Conservation (phyloP, 2,888 invertebrate species). For the Aquatica leii region DNA sequence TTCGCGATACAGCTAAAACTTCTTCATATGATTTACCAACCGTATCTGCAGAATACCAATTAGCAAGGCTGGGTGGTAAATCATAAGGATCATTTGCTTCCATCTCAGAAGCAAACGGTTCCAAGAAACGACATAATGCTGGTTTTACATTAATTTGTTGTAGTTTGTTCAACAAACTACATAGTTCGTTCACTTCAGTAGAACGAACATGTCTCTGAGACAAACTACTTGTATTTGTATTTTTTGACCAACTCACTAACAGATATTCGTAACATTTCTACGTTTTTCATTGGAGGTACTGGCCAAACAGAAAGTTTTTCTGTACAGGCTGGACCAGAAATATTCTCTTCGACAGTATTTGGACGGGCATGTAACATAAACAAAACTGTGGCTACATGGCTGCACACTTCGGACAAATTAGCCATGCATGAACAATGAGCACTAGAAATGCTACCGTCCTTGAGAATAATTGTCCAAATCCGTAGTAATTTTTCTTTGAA, state of each 20-base stretch:
- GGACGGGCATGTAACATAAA: constrained; percentile 1
- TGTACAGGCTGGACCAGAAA: constrained; percentile 2
- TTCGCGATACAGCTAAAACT: neutral
- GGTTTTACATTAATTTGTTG: neutral
- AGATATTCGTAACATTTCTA: neutral
- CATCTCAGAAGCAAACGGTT: constrained; percentile 6
- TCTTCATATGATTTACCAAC: constrained; percentile 5
- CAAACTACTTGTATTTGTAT: neutral
- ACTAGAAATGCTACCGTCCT: constrained; percentile 10
- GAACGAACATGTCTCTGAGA: neutral
- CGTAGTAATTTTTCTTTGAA: neutral
- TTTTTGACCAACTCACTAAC: neutral
- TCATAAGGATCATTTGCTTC: constrained; percentile 4
- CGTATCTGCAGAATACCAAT: constrained; percentile 3
- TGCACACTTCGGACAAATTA: constrained; percentile 9
- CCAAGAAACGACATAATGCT: neutral
- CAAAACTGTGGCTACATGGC: constrained; percentile 12
- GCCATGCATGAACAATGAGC: constrained; percentile 16
- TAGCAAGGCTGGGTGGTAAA: constrained; percentile 4
- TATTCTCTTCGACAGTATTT: neutral
- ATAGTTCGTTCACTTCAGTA: neutral
- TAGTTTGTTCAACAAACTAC: neutral
- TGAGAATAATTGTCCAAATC: constrained; percentile 1
- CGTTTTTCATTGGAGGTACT: constrained; percentile 8
- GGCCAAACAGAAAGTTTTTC: constrained; percentile 13